A percentile compares a stretch with the other conserved stretches of the same genome.
These are phyloP conservation scores for Entomobrya multifasciata DNA, from an alignment of 2,888 invertebrate genomes.

Conservation along the genomic window DNA sequence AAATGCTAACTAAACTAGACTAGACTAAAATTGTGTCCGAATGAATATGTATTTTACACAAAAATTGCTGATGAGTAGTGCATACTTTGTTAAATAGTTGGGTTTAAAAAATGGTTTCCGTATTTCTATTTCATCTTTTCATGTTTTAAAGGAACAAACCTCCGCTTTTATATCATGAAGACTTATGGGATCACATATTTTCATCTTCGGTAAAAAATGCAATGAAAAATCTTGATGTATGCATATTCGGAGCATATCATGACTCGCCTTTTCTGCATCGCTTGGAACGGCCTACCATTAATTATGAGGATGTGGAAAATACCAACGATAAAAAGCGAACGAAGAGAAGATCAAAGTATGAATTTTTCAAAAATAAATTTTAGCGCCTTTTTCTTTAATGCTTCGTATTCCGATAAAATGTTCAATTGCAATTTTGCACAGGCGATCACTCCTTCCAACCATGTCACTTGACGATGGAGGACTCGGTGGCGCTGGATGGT, in stretches of 20 bases:
- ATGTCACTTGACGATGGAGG: conserved; percentile 58
- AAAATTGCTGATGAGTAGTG: no score
- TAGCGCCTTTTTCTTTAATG: no score
- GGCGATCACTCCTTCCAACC: conserved; percentile 47
- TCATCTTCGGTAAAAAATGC: conserved; percentile 60
- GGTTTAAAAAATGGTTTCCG: no score
- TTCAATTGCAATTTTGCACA: no score
- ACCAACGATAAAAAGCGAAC: neutral
- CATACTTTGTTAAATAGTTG: no score
- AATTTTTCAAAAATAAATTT: no score
- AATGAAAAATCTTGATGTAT: conserved; percentile 73
- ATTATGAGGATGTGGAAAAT: neutral
- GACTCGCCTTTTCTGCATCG: conserved; percentile 73
- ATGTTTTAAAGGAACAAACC: conserved; percentile 55
- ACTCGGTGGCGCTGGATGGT: conserved; percentile 70
- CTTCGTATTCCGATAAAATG: no score
- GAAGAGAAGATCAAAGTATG: neutral
- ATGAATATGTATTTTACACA: no score
- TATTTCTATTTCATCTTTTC: neutral
- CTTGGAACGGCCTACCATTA: conserved; percentile 68
- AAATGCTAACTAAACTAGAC: no score
- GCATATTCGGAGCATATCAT: conserved; percentile 71
- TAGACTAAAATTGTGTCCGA: neutral
- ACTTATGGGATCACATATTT: conserved; percentile 75
- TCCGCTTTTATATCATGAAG: conserved; percentile 51